Percentiles rank a stretch among this genome's conserved stretches.
These are phyloP conservation scores for Heterodera schachtii DNA, from an alignment of 1,140 invertebrate species.

Conservation along the genomic window DNA sequence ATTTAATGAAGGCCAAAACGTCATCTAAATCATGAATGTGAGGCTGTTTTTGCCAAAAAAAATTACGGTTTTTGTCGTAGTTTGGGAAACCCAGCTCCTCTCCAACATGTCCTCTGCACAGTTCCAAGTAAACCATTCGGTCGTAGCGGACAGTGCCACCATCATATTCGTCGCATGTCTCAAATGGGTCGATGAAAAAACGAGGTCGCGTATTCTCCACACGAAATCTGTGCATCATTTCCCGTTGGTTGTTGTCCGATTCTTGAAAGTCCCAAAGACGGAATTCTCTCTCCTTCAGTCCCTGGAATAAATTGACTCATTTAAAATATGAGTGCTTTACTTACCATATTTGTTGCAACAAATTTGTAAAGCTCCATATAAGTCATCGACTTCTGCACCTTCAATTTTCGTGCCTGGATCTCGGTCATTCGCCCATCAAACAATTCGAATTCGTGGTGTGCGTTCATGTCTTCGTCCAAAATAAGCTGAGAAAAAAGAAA, in stretches of 20 bases:
- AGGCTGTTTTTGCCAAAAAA: constrained; percentile 24
- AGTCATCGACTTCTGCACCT: constrained; percentile 49
- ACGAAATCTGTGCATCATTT: constrained; percentile 9
- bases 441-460: constrained; percentile 55
- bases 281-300: constrained; percentile 34
- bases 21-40: constrained; percentile 30
- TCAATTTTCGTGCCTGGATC: constrained; percentile 39
- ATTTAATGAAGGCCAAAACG: constrained; percentile 48
- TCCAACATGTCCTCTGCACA: constrained; percentile 11
- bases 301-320: constrained; percentile 6
- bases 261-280: constrained; percentile 48
- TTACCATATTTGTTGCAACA: constrained; percentile 43
- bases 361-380: constrained; percentile 52
- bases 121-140: constrained; percentile 46
- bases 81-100: constrained; percentile 26
- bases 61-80: constrained; percentile 42
- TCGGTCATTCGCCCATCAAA: constrained; percentile 45
- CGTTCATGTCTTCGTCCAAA: constrained; percentile 45
- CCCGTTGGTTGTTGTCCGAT: constrained; percentile 13
- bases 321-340: not conserved
- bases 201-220: constrained; percentile 42
- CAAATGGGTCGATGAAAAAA: constrained; percentile 19
- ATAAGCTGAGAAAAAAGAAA: constrained; percentile 45
- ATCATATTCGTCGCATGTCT: constrained; percentile 28
- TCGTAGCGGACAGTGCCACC: constrained; percentile 20